These are phyloP conservation scores for Drosophila insularis DNA, from an alignment of 1,140 invertebrate species.

Conservation along the genomic window DNA sequence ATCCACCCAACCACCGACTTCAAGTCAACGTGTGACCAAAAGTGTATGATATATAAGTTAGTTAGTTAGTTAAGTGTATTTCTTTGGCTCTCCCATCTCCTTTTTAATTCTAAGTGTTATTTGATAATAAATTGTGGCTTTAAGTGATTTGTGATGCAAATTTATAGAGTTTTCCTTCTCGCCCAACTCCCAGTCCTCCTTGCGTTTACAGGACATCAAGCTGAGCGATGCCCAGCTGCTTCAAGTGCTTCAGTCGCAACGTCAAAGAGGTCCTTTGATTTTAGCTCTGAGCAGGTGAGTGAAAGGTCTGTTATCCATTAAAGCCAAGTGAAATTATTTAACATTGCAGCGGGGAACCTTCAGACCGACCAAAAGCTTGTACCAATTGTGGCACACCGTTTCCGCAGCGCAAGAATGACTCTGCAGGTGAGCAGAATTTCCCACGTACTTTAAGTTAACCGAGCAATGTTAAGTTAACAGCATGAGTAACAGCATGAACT, in stretches of 20 bases:
- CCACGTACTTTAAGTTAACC: neutral
- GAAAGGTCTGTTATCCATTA: neutral
- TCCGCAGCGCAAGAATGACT: conserved; percentile 40
- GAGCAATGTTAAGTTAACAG: neutral
- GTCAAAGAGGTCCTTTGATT: conserved; percentile 66
- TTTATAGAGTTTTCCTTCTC: conserved; percentile 17
- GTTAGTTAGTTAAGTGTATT: conserved; percentile 3
- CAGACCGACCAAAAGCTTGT: conserved; percentile 28
- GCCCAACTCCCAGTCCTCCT: conserved; percentile 44
- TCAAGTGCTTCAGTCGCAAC: conserved; percentile 61
- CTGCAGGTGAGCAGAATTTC: conserved; percentile 41
- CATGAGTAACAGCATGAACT: conserved; percentile 15
- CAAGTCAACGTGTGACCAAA: conserved; percentile 61
- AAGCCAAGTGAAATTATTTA: conserved; percentile 20
- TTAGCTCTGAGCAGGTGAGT: conserved; percentile 74
- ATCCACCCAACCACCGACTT: conserved; percentile 26
- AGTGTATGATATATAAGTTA: conserved; percentile 62
- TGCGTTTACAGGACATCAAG: conserved; percentile 65
- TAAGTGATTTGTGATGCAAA: conserved; percentile 57
- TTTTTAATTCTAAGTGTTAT: conserved; percentile 50
- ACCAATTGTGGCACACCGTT: conserved; percentile 65
- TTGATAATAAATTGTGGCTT: conserved; percentile 60
- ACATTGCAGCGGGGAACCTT: conserved; percentile 37
- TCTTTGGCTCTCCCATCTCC: neutral
- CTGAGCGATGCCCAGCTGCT: conserved; percentile 66